Evolutionary conservation across 2,888 invertebrate genomes (phyloP).

Genomic region (Pachliopta kotzebuea): DNA sequence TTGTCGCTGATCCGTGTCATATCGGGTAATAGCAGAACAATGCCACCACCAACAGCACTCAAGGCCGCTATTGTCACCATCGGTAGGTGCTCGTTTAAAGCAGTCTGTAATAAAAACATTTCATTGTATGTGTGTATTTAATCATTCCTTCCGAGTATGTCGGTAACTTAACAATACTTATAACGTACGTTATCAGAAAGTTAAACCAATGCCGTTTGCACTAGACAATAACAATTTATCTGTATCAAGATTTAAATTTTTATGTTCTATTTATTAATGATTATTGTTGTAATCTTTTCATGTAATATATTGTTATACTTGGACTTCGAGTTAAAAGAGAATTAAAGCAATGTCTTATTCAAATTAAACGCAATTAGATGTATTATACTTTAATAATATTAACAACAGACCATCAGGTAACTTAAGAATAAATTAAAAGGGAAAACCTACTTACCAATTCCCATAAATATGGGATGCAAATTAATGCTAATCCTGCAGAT

Average conservation of each 20-base stretch:
- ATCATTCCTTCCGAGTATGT: background rate
- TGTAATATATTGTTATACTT: too few relatives aligned
- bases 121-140: slow-evolving; percentile 2
- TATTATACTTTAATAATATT: background rate
- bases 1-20: slow-evolving; percentile 68
- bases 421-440: background rate
- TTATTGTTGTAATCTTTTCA: too few relatives aligned
- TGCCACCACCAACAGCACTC: slow-evolving; percentile 85
- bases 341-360: too few relatives aligned
- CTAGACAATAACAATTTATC: background rate
- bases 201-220: background rate
- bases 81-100: slow-evolving; percentile 83
- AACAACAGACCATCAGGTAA: background rate
- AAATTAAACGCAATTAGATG: too few relatives aligned
- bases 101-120: slow-evolving; percentile 71
- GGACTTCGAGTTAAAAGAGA: too few relatives aligned
- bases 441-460: slow-evolving; percentile 82
- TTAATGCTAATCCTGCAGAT: slow-evolving; percentile 87
- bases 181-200: background rate
- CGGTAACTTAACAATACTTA: background rate
- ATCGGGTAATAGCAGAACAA: slow-evolving; percentile 88
- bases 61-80: slow-evolving; percentile 86
- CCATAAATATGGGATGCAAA: slow-evolving; percentile 89
- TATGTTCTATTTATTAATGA: too few relatives aligned
- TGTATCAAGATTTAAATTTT: background rate